Base-by-base conservation (phyloP, 2,113 vertebrate species). In the Orycteropus afer region DNA sequence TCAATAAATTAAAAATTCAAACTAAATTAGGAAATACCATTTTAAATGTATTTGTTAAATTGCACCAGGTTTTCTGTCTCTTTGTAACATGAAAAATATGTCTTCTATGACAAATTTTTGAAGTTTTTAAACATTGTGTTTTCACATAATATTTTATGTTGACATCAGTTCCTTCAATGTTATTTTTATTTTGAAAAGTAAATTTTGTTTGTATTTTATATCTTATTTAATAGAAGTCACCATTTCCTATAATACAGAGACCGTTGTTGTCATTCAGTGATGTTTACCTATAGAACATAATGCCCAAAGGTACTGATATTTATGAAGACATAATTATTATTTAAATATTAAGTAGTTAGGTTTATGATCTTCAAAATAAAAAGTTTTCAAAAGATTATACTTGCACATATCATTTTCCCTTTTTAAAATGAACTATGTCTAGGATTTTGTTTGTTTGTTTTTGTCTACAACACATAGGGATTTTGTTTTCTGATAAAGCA, bases 11-110 rank as follows among this genome's bases (percentile, higher is more conserved):
- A 45, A 65, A 86, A 82, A 17, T 93, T 45, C 81, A 93, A 86
- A n/a, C 32, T 82, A 71, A 96, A 59, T 67, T 47, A 7, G 2
- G 49, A 89, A 95, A 37, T 53, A 1, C 3, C 22, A 57, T 81
- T 87, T 80, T 51, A 94, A 90, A 78, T 85, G 14, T 65, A 47
- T 63, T 84, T 85, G 47, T 91, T 55, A 91, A 89, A 83, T 65
- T 67, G 29, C 2, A 13, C 22, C 10, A 37, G 25, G 12, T 29
- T 86, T 91, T 93, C 27, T 45, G 0, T 73, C 47, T 82, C 65
- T 53, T 89, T 79, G 8, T 88, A 14, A 13, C 40, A 95, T 5
- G 42, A 83, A 71, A 55, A 42, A 15, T 57, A 42, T 74, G 27
- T 91, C 65, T 94, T 67, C 55, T 77, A 17, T 71, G 49, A 49